phyloP scores from a whole-genome alignment of 2,888 invertebrate genomes.

The Anthoptus insignis region DNA sequence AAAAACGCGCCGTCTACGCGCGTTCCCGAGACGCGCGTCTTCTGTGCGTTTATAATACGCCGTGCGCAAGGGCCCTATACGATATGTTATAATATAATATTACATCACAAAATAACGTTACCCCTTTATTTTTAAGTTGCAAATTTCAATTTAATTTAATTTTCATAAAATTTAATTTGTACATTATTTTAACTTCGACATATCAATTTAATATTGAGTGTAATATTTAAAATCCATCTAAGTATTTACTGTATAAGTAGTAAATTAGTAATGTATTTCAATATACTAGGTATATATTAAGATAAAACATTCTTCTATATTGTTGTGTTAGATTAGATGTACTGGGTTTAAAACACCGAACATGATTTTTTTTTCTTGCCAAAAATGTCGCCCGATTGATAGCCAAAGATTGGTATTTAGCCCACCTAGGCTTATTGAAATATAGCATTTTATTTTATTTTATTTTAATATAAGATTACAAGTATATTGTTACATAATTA shows the following conservation, averaged over 20 bases:
- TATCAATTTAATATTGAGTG: conserved; percentile 2
- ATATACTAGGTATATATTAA: conserved; percentile 7
- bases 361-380: conserved; percentile 48
- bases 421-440: conserved; percentile 52
- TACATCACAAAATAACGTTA: too few relatives aligned
- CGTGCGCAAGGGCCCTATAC: too few relatives aligned
- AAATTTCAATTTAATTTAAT: neutral
- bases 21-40: too few relatives aligned
- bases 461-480: neutral
- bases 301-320: neutral
- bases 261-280: too few relatives aligned
- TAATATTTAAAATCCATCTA: too few relatives aligned
- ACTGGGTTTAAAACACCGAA: neutral
- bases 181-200: neutral
- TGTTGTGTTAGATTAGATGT: neutral
- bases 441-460: conserved; percentile 36
- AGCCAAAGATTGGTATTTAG: conserved; percentile 60
- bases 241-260: too few relatives aligned
- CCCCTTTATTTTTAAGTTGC: neutral
- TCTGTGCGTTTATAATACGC: too few relatives aligned
- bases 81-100: too few relatives aligned
- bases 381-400: conserved; percentile 40
- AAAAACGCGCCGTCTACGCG: too few relatives aligned
- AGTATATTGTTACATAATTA: neutral
- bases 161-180: neutral